Conservation (phyloP, 1,140 invertebrate genomes). For the Probaryconus sp. region DNA sequence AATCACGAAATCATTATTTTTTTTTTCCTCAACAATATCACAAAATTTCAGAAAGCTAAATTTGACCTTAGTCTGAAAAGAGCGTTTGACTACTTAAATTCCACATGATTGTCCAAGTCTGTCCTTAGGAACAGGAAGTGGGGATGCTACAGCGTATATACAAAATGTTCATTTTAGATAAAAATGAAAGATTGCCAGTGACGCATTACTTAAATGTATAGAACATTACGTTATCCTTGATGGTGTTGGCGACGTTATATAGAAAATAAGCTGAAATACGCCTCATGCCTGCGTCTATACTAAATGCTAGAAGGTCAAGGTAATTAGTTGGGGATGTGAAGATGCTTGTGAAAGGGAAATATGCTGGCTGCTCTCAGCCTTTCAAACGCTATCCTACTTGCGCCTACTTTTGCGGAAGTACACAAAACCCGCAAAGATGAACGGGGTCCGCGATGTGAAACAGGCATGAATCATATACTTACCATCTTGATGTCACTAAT, state of each 20-base stretch:
- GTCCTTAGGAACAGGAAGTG: too few species aligned
- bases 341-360: slow-evolving; percentile 51
- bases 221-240: slow-evolving; percentile 34
- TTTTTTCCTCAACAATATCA: too few species aligned
- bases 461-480: slow-evolving; percentile 80
- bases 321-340: slow-evolving; percentile 50
- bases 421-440: slow-evolving; percentile 65
- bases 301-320: slow-evolving; percentile 67
- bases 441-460: slow-evolving; percentile 59
- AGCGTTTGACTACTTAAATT: too few species aligned
- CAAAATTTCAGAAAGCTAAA: too few species aligned
- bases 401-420: slow-evolving; percentile 63
- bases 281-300: slow-evolving; percentile 74
- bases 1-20: too few species aligned
- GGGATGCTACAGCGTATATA: slow-evolving; percentile 15
- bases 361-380: slow-evolving; percentile 45
- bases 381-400: slow-evolving; percentile 62
- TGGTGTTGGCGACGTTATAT: slow-evolving; percentile 35
- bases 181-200: too few species aligned
- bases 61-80: too few species aligned
- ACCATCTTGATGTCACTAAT: slow-evolving; percentile 99
- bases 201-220: slow-evolving; percentile 59
- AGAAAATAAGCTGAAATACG: slow-evolving; percentile 70
- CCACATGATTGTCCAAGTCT: too few species aligned
- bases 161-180: slow-evolving; percentile 32